Base-by-base conservation (phyloP, 2,113 vertebrate genomes). In the Lamprologus sp. region DNA sequence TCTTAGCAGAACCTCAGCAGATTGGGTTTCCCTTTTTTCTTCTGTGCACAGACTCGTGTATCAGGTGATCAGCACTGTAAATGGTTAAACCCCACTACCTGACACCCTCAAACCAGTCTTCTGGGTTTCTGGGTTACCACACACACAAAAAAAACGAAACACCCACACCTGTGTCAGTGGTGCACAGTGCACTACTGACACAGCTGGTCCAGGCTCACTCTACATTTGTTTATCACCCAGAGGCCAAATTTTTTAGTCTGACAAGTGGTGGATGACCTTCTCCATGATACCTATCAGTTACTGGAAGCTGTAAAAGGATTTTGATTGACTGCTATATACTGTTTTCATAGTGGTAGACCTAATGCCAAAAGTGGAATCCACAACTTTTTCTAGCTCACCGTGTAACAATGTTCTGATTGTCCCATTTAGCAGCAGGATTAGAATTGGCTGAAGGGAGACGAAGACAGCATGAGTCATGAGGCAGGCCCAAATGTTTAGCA, bases 401-500 rank as follows among this genome's bases (percentile, higher is more conserved):
- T 60, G 60, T 56, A 35, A 85, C 73, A 77, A 33, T 77, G 85
- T 79, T 35, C 31, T 45, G 47, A 47, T 55, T 28, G 23, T 53
- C 65, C 23, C 19, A 80, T 88, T 87, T 60, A 37, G 45, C 33
- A 11, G 33, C 51, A 14, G 26, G 9, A 42, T 40, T 31, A 12
- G 60, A 79, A 73, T 73, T 7, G 79, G 33, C 70, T 45, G 37
- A 85, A 83, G 56, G 83, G 21, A 51, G 14, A 51, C 55, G 65
- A 80, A 40, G 56, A 35, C 23, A 15, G 17, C 79, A 73, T 73
- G 70, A 90, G 85, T 92, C 90, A 93, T 84, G 81, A 92, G 83
- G 84, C 58, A 87, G 90, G 89, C 92, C 81, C 85, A 84, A 91
- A 90, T 93, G 87, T 92, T 91, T 33, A 79, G 49, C 87, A 90